Base-by-base conservation (phyloP, 2,888 invertebrate genomes). In the Anoncus sp. region DNA sequence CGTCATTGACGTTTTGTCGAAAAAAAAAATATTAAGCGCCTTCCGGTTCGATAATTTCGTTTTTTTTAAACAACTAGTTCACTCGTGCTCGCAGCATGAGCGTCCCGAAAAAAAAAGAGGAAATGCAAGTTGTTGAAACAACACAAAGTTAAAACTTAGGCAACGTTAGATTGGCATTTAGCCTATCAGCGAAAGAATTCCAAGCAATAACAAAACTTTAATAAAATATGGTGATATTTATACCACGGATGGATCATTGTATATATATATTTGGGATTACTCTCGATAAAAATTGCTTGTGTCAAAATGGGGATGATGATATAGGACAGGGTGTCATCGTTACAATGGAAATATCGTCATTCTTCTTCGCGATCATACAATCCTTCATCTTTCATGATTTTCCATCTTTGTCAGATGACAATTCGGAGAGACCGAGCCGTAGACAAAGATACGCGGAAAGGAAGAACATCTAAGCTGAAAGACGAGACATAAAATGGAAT, bases 401-500 rank as follows among this genome's bases (percentile, higher is more conserved):
- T 47, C 59, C 10, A 59, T 69, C 59, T 49, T 49, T 24, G 12
- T 9, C 22, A n/a, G 24, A 59, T 9, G 60, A 47, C 47, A 60
- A 14, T 12, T 40, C 38, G 63, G 16, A 16, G 22, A 38, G 47
- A 49, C 53, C n/a, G 7, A 31, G 16, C 7, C 1, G 20, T 31
- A 40, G 43, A 40, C 22, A 51, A 60, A 51, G 27, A 53, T 62
- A 55, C 18, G 65, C 16, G 43, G 20, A 18, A 51, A 63, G 57
- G 35, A 35, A 40, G 65, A 55, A 16, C 10, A 16, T 31, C 16
- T 16, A 49, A 40, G 20, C 14, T 40, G 49, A 49, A 73, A 40
- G n/a, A 27, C 20, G 60, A 45, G 24, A 57, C 22, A 49, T 45
- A 38, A 45, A 35, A 72, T 49, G 24, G 45, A 62, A 71, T 63